These are phyloP conservation scores for Drosophila nigrodunni DNA, from an alignment of 1,140 invertebrate genomes.

Conservation along the genomic window DNA sequence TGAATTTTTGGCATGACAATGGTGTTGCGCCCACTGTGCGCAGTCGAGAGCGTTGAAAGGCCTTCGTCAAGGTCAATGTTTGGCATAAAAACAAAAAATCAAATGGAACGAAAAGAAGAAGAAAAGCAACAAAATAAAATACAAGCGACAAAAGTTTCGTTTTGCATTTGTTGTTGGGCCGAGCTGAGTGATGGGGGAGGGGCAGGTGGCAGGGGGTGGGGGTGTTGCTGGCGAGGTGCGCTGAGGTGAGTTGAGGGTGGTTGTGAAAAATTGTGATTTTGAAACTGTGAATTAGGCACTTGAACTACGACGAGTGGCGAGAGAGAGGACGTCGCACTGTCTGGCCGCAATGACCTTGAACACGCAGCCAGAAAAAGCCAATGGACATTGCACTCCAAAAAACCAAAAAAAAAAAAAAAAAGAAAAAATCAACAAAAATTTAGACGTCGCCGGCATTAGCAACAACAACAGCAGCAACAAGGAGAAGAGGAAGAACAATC, in stretches of 20 bases:
- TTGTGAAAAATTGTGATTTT: conserved; percentile 18
- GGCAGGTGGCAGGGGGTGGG: not conserved
- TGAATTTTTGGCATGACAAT: not conserved
- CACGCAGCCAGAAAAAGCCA: conserved; percentile 11
- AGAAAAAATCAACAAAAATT: not conserved
- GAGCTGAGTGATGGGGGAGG: not conserved
- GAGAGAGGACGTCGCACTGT: conserved; percentile 28
- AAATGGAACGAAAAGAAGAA: not conserved
- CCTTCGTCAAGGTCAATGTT: conserved; percentile 51
- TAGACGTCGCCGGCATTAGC: not conserved
- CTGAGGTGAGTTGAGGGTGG: too few species aligned
- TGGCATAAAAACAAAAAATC: conserved; percentile 23
- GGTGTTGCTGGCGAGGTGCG: not conserved
- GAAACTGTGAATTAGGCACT: conserved; percentile 30
- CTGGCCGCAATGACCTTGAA: conserved; percentile 30
- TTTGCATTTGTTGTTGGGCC: conserved; percentile 5
- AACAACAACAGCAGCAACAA: not conserved
- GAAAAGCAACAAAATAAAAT: not conserved
- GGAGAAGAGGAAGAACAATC: too few species aligned
- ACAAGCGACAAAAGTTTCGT: conserved; percentile 14
- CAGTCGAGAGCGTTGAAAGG: conserved; percentile 23
- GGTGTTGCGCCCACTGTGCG: conserved; percentile 26
- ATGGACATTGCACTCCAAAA: conserved; percentile 24
- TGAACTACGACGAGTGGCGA: conserved; percentile 16
- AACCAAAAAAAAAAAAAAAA: not conserved